Conservation (phyloP, 2,113 vertebrate genomes). For the Sylvietta virens region DNA sequence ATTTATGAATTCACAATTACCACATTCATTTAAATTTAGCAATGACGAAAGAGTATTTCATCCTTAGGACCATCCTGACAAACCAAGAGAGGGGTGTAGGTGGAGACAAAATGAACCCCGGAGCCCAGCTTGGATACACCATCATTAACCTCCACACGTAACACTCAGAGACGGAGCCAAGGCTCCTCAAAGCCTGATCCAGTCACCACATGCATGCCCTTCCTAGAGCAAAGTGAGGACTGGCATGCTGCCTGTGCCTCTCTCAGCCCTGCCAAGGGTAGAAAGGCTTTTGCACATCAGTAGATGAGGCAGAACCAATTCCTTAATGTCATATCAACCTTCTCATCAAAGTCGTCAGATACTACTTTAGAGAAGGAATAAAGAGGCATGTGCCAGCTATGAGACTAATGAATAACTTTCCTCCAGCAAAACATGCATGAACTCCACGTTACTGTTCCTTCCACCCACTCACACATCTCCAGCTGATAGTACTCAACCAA, state of each 20-base stretch:
- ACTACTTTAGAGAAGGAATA: constrained; percentile 13
- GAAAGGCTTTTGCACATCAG: background rate
- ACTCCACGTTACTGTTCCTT: constrained; percentile 43
- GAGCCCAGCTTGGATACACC: background rate
- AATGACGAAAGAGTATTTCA: background rate
- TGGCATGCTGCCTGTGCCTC: background rate
- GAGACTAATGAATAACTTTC: constrained; percentile 47
- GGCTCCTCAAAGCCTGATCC: background rate
- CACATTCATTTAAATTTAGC: background rate
- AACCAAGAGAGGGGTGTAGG: background rate
- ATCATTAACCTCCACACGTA: background rate
- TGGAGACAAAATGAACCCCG: background rate
- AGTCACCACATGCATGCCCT: background rate
- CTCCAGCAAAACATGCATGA: constrained; percentile 50
- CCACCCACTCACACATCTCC: constrained; percentile 48
- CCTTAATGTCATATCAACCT: constrained; percentile 51
- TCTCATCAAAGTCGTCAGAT: constrained; percentile 39
- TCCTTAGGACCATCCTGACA: background rate
- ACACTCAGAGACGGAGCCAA: background rate
- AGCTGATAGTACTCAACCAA: constrained; percentile 37
- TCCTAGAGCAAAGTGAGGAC: background rate
- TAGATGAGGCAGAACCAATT: constrained; percentile 44
- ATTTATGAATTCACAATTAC: background rate
- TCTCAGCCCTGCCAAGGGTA: constrained; percentile 22
- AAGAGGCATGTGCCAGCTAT: constrained; percentile 44